These are phyloP conservation scores for Aromia moschata DNA, from an alignment of 2,888 invertebrate genomes.

Conservation along the genomic window DNA sequence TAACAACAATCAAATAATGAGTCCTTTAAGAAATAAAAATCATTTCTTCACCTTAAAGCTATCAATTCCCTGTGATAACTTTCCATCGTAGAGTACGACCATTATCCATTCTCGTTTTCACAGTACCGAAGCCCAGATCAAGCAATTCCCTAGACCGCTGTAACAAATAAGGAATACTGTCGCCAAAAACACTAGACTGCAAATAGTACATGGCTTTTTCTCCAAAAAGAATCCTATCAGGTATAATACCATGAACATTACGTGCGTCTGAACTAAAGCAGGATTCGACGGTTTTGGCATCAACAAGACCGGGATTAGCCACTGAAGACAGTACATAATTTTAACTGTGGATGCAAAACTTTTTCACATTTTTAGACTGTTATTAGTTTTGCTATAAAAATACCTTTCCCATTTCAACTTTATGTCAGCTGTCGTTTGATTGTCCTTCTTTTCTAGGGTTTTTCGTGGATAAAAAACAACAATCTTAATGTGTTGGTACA, in stretches of 20 bases:
- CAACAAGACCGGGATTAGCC: slow-evolving; percentile 94
- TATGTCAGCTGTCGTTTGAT: no score
- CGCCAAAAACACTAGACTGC: slow-evolving; percentile 92
- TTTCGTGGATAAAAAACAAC: no score
- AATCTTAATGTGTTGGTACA: no score
- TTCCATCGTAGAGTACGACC: background rate
- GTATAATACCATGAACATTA: slow-evolving; percentile 97
- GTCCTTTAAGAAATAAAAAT: slow-evolving; percentile 27
- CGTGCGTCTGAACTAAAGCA: slow-evolving; percentile 93
- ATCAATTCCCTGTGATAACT: slow-evolving; percentile 18
- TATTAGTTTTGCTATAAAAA: background rate
- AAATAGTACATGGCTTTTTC: slow-evolving; percentile 96
- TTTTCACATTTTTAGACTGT: slow-evolving; percentile 28
- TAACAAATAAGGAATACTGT: slow-evolving; percentile 96
- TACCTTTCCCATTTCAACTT: no score
- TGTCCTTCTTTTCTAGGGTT: no score
- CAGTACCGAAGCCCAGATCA: slow-evolving; percentile 90
- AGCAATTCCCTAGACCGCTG: slow-evolving; percentile 93
- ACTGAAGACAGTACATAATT: slow-evolving; percentile 95
- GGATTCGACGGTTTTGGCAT: slow-evolving; percentile 98
- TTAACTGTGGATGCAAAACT: slow-evolving; percentile 8
- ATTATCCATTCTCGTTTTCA: slow-evolving; percentile 68
- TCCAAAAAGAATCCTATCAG: slow-evolving; percentile 96
- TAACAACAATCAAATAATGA: slow-evolving; percentile 27
- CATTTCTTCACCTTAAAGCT: slow-evolving; percentile 32